Conservation (phyloP, 2,888 invertebrate genomes). For the Acleris holmiana region DNA sequence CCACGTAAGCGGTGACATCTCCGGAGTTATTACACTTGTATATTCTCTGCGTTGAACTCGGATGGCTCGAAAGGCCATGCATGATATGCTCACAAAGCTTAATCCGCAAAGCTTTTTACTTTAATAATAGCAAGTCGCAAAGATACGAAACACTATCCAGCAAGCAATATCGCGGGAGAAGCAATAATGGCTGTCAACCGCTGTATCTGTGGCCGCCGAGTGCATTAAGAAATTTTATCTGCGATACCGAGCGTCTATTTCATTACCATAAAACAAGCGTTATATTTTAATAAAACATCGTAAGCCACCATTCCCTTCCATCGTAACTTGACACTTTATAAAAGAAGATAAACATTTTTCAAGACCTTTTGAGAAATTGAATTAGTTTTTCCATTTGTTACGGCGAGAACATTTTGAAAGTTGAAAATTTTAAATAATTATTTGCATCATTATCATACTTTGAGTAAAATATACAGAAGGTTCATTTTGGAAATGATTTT, state of each 20-base stretch:
- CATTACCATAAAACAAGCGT: slow-evolving; percentile 49
- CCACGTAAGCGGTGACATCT: no score
- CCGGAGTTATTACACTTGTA: no score
- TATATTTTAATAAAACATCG: slow-evolving; percentile 44
- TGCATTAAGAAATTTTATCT: slow-evolving; percentile 58
- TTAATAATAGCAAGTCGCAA: slow-evolving; percentile 33
- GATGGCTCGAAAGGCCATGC: neutral
- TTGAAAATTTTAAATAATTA: neutral
- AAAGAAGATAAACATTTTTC: slow-evolving; percentile 30
- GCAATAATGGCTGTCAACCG: slow-evolving; percentile 55
- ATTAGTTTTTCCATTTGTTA: slow-evolving; percentile 9
- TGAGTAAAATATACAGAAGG: neutral
- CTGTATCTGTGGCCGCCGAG: slow-evolving; percentile 56
- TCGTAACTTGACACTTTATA: slow-evolving; percentile 38
- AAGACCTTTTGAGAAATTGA: slow-evolving; percentile 6
- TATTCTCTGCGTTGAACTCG: no score
- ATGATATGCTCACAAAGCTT: slow-evolving; percentile 9
- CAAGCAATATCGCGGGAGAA: slow-evolving; percentile 45
- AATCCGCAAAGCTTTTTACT: slow-evolving; percentile 32
- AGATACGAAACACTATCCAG: slow-evolving; percentile 46
- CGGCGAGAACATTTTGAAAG: neutral
- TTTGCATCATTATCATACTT: neutral
- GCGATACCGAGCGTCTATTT: slow-evolving; percentile 52
- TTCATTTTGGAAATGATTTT: slow-evolving; percentile 42
- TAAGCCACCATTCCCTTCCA: slow-evolving; percentile 36